phyloP scores from a whole-genome alignment of 2,113 vertebrate species.

The Tringa solitaria region DNA sequence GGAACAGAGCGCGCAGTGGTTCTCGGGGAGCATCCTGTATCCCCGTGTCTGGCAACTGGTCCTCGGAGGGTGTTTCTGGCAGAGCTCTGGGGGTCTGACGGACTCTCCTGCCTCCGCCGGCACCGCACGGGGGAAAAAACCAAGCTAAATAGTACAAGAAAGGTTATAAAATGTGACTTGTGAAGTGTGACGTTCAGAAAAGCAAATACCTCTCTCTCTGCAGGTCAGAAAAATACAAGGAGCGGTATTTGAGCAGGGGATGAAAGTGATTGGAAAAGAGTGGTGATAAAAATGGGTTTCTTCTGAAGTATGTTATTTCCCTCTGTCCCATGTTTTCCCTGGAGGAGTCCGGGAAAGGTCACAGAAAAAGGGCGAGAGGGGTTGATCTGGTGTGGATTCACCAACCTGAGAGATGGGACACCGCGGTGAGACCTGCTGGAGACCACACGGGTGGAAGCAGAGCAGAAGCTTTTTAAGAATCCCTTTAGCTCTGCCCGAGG shows the following conservation, averaged over 20 bases:
- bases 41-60: background rate
- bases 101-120: background rate
- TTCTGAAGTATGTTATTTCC: background rate
- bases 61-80: background rate
- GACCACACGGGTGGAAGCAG: background rate
- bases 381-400: background rate
- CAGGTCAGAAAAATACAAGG: background rate
- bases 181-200: background rate
- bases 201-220: background rate
- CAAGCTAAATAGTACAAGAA: background rate
- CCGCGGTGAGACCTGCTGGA: rapidly evolving
- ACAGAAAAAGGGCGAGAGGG: rapidly evolving
- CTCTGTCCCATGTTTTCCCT: background rate
- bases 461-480: background rate
- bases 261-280: background rate
- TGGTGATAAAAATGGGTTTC: background rate
- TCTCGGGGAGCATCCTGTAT: background rate
- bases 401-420: background rate
- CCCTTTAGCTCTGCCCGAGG: background rate
- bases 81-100: background rate
- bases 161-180: background rate
- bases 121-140: background rate
- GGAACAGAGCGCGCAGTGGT: background rate
- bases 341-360: background rate
- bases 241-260: rapidly evolving